Evolutionary conservation across 2,797 vertebrate genomes (phyloP), one percentile per base, ranked within the genome.

Genomic region (Cygnus olor): DNA sequence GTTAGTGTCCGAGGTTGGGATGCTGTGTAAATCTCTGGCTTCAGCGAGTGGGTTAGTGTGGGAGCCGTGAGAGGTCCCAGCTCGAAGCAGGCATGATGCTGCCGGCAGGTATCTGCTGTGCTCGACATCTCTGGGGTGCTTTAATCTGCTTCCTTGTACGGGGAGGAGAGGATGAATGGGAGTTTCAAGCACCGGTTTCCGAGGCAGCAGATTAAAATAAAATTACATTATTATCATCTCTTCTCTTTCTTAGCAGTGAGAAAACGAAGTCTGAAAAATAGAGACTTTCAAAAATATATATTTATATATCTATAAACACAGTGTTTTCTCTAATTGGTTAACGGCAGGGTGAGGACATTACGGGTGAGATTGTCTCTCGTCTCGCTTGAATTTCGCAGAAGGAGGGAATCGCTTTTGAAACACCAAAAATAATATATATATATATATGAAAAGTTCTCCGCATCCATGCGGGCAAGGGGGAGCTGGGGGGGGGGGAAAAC

Each of bases 291-390:
- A 97, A 97, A 97, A 96, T 97, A 97, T 97, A 97, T 97, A 92
- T 97, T 97, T 97, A 96, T 95, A 94, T 97, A 96, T 95, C 96
- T 97, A 97, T 97, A 97, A 95, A 97, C 97, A 97, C 97, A 97
- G 97, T 97, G 95, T 97, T 95, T 95, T 85, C 95, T 96, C 95
- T 93, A 93, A 96, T 95, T 32, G 51, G 91, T 96, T 90, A 97
- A 81, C 5, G 60, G 85, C 87, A 94, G 72, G 95, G 82, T 96
- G 88, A 97, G 93, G 89, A 94, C 82, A 90, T 95, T 90, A 94
- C 70, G 20, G 91, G 85, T 85, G 95, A 96, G 88, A 94, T 78
- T 17, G 0, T 89, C 91, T 89, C 88, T 92, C 85, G 34, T 94
- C 89, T 88, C 54, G 3, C 94, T 96, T 95, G 97, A 97, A 95